phyloP scores from a whole-genome alignment of 1,140 invertebrate genomes.

The fruit fly (Drosophila melanogaster) region Release_6_plus_ISO1_MT NC_004354.4:5579501-5580000 shows the following conservation, averaged over 20 bases:
- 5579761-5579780: conserved; percentile 8
- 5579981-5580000: not conserved
- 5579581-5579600: conserved; percentile 23
- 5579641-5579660: conserved; percentile 65
- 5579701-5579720: conserved; percentile 22
- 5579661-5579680: conserved; percentile 35
- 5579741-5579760: conserved; percentile 6
- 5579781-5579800: conserved; percentile 61
- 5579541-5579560: conserved; percentile 61
- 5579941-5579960: not conserved
- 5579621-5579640: conserved; percentile 82
- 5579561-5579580: conserved; percentile 2
- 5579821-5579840: conserved; percentile 3
- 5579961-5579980: not conserved
- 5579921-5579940: not conserved
- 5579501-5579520: conserved; percentile 67
- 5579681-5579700: conserved; percentile 29
- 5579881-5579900: conserved; percentile 1
- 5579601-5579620: conserved; percentile 50
- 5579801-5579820: conserved; percentile 60
- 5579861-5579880: conserved; percentile 66
- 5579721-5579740: not conserved
- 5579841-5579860: conserved; percentile 17
- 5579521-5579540: conserved; percentile 67
- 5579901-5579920: conserved; percentile 2